Evolutionary conservation across 2,797 vertebrate genomes (phyloP).

Genomic region (Gymnoscopelus microlampas): DNA sequence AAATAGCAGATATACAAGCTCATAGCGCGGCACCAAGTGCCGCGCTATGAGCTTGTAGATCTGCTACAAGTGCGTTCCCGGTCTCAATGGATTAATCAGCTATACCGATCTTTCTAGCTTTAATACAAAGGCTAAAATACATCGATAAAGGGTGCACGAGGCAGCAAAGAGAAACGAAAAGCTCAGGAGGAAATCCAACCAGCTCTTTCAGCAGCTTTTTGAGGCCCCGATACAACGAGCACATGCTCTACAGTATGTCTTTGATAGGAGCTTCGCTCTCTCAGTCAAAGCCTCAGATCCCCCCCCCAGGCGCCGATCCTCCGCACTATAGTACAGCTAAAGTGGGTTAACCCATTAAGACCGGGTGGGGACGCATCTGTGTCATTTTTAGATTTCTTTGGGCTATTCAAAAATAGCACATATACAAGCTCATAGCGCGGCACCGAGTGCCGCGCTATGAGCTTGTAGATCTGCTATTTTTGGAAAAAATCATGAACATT

Average conservation of each 20-base stretch:
- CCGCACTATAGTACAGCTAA: conserved; percentile 39
- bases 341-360: conserved; percentile 68
- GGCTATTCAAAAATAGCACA: no score
- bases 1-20: no score
- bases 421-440: no score
- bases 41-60: no score
- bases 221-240: conserved; percentile 24
- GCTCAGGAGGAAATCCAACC: conserved; percentile 49
- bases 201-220: conserved; percentile 46
- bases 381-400: no score
- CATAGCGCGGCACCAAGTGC: no score
- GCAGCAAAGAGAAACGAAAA: conserved; percentile 41
- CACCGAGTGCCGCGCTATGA: no score
- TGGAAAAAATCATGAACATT: no score
- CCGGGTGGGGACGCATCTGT: no score
- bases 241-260: conserved; percentile 35
- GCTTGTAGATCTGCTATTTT: no score
- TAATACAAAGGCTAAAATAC: conserved; percentile 30
- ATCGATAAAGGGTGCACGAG: conserved; percentile 11
- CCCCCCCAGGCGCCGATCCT: conserved; percentile 22
- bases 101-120: conserved; percentile 61
- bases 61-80: no score
- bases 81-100: conserved; percentile 46
- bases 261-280: conserved; percentile 41
- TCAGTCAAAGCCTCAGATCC: conserved; percentile 38